phyloP scores from a whole-genome alignment of 2,797 vertebrate genomes.

The Leptatherina wallacei region DNA sequence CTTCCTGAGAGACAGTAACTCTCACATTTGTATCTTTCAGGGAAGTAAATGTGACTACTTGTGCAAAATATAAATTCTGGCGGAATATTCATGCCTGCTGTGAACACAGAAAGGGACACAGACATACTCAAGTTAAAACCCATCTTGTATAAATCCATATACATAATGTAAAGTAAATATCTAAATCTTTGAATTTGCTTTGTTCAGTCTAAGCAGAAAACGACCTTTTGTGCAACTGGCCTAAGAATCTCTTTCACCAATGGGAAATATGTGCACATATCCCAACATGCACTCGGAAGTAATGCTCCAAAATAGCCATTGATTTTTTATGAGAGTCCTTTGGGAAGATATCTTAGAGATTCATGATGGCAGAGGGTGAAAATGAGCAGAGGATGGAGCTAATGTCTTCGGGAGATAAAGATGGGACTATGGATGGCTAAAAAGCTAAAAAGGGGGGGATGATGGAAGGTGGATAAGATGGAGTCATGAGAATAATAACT shows the following conservation, averaged over 20 bases:
- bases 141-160: slow-evolving; percentile 1
- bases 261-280: neutral
- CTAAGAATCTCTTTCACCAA: neutral
- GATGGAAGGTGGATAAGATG: slow-evolving; percentile 48
- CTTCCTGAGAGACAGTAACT: slow-evolving; percentile 52
- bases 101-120: slow-evolving; percentile 5
- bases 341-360: slow-evolving; percentile 69
- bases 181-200: neutral
- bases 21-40: slow-evolving; percentile 53
- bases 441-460: slow-evolving; percentile 43
- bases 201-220: neutral
- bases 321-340: slow-evolving; percentile 74
- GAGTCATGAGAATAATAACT: slow-evolving; percentile 69
- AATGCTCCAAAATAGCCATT: slow-evolving; percentile 73
- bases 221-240: neutral
- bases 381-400: slow-evolving; percentile 46
- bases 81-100: slow-evolving; percentile 21
- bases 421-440: slow-evolving; percentile 53
- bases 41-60: slow-evolving; percentile 56
- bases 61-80: slow-evolving; percentile 54
- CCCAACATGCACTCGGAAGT: slow-evolving; percentile 38
- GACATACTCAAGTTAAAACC: slow-evolving; percentile 12
- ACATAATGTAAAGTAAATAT: neutral
- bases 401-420: slow-evolving; percentile 59
- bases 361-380: slow-evolving; percentile 60